phyloP scores from a whole-genome alignment of 23 tunicate genomes.

The Phallusia fumigata region DNA sequence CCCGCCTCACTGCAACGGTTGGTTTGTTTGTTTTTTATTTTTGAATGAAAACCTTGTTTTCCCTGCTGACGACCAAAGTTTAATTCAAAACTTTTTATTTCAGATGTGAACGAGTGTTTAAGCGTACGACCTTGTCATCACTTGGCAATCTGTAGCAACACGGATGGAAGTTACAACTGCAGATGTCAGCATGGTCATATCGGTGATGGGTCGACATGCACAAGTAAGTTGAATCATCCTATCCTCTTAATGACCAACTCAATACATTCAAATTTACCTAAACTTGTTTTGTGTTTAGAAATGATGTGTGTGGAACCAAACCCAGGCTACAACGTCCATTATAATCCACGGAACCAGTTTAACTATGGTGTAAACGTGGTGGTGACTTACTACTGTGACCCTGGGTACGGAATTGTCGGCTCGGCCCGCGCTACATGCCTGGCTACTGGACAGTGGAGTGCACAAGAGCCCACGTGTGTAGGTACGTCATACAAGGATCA shows the following conservation, averaged over 20 bases:
- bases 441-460: constrained; percentile 42
- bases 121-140: constrained; percentile 29
- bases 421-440: constrained; percentile 25
- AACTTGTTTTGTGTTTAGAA: neutral
- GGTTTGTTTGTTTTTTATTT: neutral
- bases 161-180: constrained; percentile 35
- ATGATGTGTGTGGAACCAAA: constrained; percentile 2
- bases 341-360: neutral
- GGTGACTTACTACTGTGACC: constrained; percentile 35
- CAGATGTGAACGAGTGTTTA: constrained; percentile 47
- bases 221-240: constrained; percentile 22
- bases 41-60: too few relatives aligned
- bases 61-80: too few relatives aligned
- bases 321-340: neutral
- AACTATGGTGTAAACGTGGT: neutral
- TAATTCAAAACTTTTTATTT: neutral
- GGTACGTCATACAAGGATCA: constrained; percentile 20
- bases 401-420: constrained; percentile 48
- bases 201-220: constrained; percentile 24
- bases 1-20: constrained; percentile 57
- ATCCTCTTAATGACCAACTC: neutral
- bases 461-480: constrained; percentile 38
- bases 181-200: constrained; percentile 22
- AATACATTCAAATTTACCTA: neutral
- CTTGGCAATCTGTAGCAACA: constrained; percentile 23